phyloP scores from a whole-genome alignment of 1,140 invertebrate species.

The Diachasmimorpha longicaudata region DNA sequence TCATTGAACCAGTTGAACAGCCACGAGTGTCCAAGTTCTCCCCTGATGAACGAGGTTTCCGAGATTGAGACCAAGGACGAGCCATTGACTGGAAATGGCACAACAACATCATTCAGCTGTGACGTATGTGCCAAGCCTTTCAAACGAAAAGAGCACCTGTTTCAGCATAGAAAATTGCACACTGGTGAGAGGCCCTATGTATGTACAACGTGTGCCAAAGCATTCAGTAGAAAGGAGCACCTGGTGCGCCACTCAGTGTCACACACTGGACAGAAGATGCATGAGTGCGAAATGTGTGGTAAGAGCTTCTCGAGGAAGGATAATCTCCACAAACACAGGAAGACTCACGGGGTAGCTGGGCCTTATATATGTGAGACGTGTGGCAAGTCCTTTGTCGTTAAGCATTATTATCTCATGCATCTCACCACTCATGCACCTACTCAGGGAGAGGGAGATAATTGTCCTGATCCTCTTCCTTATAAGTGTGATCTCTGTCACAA shows the following conservation, averaged over 20 bases:
- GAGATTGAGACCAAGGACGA: slow-evolving; percentile 41
- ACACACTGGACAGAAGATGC: slow-evolving; percentile 78
- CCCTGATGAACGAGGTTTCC: slow-evolving; percentile 44
- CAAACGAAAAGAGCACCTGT: slow-evolving; percentile 69
- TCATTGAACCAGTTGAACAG: slow-evolving; percentile 45
- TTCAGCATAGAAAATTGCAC: slow-evolving; percentile 73
- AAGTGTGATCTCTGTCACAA: slow-evolving; percentile 67
- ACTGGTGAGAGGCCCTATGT: slow-evolving; percentile 79
- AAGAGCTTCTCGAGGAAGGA: slow-evolving; percentile 80
- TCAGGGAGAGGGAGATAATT: slow-evolving; percentile 42
- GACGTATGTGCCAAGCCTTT: slow-evolving; percentile 68
- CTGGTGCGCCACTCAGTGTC: slow-evolving; percentile 75
- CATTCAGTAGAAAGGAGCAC: slow-evolving; percentile 77
- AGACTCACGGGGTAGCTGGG: slow-evolving; percentile 70
- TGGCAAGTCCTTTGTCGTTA: slow-evolving; percentile 76
- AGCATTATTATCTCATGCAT: slow-evolving; percentile 73
- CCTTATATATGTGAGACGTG: slow-evolving; percentile 76
- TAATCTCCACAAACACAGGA: slow-evolving; percentile 76
- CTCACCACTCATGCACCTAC: slow-evolving; percentile 57
- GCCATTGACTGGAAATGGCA: slow-evolving; percentile 32
- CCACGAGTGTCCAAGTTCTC: slow-evolving; percentile 48
- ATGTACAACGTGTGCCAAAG: slow-evolving; percentile 73
- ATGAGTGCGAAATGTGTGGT: slow-evolving; percentile 76
- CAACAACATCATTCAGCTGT: slow-evolving; percentile 57
- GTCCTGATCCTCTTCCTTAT: slow-evolving; percentile 58